Base-by-base conservation (phyloP, 2,888 invertebrate species). In the Athripsodes cinereus region DNA sequence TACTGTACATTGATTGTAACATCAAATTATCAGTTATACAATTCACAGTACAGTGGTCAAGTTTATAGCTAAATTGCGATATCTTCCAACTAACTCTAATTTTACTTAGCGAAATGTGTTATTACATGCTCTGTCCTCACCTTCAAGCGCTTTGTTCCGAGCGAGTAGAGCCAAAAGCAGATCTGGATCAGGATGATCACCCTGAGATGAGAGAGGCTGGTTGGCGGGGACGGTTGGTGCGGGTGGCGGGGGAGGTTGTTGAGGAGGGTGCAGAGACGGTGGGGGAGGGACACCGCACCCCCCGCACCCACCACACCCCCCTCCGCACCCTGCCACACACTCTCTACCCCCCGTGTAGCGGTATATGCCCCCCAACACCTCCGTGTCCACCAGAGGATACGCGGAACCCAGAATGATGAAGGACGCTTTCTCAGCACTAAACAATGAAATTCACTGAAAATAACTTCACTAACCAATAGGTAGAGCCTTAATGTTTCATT, bases 81-180 rank as follows among this genome's bases (percentile, higher is more conserved):
- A n/a, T n/a, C n/a, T n/a, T n/a, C n/a, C n/a, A n/a, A n/a, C n/a
- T n/a, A n/a, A n/a, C n/a, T n/a, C n/a, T n/a, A n/a, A n/a, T n/a
- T n/a, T n/a, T n/a, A n/a, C n/a, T n/a, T n/a, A n/a, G n/a, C 10
- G 26, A 26, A 26, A 26, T 26, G 26, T 10, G 10, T 26, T n/a
- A n/a, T 44, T 16, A 16, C 18, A 44, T 18, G 44, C 3, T 35
- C 44, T 26, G 10, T 26, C 26, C 82, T 79, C 80, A 93, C 93
- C 92, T 90, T 92, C 92, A 50, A 93, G 81, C 61, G 89, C 87
- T 74, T 92, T 92, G 74, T 93, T 93, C 70, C 92, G 83, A 40
- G 92, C 89, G 61, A 93, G 80, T 57, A 93, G 79, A 11, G 92
- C 92, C 51, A 92, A 79, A 55, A 93, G 81, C 65, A 93, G 89